Conservation (phyloP, 2,113 vertebrate species). For the Sylvietta virens region DNA sequence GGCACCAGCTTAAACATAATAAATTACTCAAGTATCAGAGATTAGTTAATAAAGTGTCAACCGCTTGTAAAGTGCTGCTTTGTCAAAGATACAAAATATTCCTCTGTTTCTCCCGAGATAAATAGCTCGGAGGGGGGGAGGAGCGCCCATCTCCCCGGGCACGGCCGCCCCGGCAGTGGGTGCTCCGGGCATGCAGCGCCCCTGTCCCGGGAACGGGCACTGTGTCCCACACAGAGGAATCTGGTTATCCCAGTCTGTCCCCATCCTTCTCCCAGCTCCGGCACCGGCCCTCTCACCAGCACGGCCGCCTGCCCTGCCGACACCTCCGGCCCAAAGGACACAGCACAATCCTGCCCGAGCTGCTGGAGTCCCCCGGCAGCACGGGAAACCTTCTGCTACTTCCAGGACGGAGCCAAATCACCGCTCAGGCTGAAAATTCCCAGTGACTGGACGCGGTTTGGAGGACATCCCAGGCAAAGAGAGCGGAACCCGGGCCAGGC, state of each 20-base stretch:
- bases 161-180: rapidly evolving
- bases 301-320: rapidly evolving
- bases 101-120: slow-evolving; percentile 36
- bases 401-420: slow-evolving; percentile 29
- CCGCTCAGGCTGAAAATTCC: slow-evolving; percentile 35
- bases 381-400: background rate
- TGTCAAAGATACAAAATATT: slow-evolving; percentile 59
- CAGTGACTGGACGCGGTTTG: background rate
- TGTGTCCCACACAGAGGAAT: rapidly evolving
- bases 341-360: background rate
- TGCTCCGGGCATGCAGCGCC: rapidly evolving
- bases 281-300: background rate
- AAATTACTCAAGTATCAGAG: slow-evolving; percentile 77
- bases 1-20: slow-evolving; percentile 78
- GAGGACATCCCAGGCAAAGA: background rate
- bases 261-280: rapidly evolving
- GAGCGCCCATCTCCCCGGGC: rapidly evolving
- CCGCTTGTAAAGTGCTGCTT: slow-evolving; percentile 63
- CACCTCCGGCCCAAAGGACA: background rate
- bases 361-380: background rate
- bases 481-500: background rate
- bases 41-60: slow-evolving; percentile 77
- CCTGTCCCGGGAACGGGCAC: rapidly evolving
- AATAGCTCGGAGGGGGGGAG: background rate
- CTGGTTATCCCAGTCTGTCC: rapidly evolving